These are phyloP conservation scores for Itoplectis maculator DNA, from an alignment of 2,888 invertebrate genomes.

Conservation along the genomic window DNA sequence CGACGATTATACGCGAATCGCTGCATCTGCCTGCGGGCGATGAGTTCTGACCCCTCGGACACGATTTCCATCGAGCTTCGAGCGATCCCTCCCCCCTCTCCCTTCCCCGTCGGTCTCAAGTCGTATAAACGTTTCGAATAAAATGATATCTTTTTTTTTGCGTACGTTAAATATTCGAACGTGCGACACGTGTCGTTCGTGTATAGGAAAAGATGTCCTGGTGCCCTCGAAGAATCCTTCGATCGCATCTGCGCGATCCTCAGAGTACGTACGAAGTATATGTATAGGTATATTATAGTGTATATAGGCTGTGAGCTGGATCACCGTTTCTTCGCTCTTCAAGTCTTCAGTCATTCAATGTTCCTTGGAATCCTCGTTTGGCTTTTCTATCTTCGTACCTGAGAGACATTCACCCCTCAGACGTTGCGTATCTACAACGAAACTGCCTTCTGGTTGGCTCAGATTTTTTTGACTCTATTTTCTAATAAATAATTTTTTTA, in stretches of 20 bases:
- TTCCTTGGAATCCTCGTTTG: conserved; percentile 17
- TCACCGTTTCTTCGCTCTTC: neutral
- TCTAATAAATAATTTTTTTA: too few relatives aligned
- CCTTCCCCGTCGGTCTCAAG: neutral
- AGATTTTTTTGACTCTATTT: too few relatives aligned
- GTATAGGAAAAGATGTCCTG: conserved; percentile 42
- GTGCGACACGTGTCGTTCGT: conserved; percentile 35
- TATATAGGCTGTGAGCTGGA: neutral
- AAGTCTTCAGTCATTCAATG: conserved; percentile 11
- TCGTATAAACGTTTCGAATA: neutral
- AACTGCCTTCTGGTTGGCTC: too few relatives aligned
- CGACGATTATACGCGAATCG: conserved; percentile 47
- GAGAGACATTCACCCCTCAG: conserved; percentile 17
- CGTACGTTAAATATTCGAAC: conserved; percentile 16
- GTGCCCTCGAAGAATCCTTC: conserved; percentile 44
- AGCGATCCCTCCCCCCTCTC: too few relatives aligned
- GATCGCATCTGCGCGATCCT: conserved; percentile 63
- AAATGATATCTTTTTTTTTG: conserved; percentile 27
- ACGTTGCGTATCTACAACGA: conserved; percentile 9
- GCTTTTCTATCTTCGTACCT: neutral
- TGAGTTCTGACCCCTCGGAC: conserved; percentile 37
- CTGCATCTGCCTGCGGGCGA: conserved; percentile 48
- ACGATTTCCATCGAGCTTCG: conserved; percentile 17
- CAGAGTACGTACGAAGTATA: conserved; percentile 3
- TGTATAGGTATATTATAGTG: too few relatives aligned